Evolutionary conservation across 2,888 invertebrate species (phyloP).

Genomic region (Siphonodentalium dalli): DNA sequence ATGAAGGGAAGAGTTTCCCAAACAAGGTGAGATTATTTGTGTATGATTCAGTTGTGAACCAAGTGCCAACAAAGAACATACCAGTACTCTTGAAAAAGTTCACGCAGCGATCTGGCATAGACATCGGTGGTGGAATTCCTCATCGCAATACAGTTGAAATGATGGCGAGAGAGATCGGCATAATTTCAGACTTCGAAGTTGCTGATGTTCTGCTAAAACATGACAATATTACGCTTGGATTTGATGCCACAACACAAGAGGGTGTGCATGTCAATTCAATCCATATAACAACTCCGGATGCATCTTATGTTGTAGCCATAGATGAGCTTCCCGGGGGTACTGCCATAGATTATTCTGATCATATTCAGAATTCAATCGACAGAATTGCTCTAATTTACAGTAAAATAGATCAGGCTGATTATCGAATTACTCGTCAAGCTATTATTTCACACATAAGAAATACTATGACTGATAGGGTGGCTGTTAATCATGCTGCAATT

Average conservation of each 20-base stretch:
- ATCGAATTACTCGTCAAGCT: neutral
- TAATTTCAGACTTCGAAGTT: constrained; percentile 10
- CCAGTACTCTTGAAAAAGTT: too few species aligned
- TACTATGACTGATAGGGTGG: constrained; percentile 24
- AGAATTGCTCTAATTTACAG: constrained; percentile 7
- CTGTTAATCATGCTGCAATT: constrained; percentile 21
- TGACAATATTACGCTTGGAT: constrained; percentile 19
- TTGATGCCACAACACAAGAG: constrained; percentile 27
- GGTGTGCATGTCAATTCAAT: constrained; percentile 23
- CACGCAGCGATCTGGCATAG: too few species aligned
- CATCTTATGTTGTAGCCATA: constrained; percentile 11
- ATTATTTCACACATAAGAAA: constrained; percentile 21
- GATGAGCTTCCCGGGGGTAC: constrained; percentile 26
- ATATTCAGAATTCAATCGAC: constrained; percentile 15
- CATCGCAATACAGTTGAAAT: too few species aligned
- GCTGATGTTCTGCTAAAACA: constrained; percentile 12
- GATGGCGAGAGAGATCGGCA: constrained; percentile 19
- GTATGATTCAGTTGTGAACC: too few species aligned
- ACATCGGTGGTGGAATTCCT: too few species aligned
- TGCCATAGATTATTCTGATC: constrained; percentile 19
- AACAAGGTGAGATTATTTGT: too few species aligned
- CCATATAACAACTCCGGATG: constrained; percentile 19
- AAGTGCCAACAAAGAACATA: too few species aligned
- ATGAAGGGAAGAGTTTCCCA: too few species aligned
- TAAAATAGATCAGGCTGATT: constrained; percentile 7